These are phyloP conservation scores for Mesorhabditis spiculigera DNA, from an alignment of 2,888 invertebrate genomes.

Conservation along the genomic window DNA sequence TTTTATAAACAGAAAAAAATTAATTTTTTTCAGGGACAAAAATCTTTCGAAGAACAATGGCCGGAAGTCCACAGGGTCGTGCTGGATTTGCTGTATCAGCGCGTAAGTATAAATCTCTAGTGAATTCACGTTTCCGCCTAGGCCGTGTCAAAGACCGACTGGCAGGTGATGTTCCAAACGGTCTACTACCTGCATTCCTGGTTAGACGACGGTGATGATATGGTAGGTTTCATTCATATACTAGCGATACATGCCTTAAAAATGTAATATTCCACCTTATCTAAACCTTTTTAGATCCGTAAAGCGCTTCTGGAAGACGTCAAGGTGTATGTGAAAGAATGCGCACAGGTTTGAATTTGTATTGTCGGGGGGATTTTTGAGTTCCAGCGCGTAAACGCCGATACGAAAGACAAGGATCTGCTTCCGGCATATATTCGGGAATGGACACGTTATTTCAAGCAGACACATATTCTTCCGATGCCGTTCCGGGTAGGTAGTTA, in stretches of 20 bases:
- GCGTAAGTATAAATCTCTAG: slow-evolving; percentile 22
- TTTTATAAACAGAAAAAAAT: neutral
- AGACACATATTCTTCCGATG: slow-evolving; percentile 77
- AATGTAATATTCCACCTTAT: neutral
- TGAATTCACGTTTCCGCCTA: slow-evolving; percentile 62
- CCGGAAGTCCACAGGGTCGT: slow-evolving; percentile 89
- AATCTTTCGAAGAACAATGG: slow-evolving; percentile 85
- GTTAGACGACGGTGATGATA: slow-evolving; percentile 80
- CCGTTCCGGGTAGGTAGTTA: slow-evolving; percentile 44
- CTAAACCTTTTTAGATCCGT: slow-evolving; percentile 18
- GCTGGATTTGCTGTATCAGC: slow-evolving; percentile 82
- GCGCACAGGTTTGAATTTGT: slow-evolving; percentile 26
- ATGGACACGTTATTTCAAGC: slow-evolving; percentile 96
- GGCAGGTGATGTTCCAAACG: slow-evolving; percentile 71
- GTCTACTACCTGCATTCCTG: slow-evolving; percentile 93
- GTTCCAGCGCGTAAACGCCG: slow-evolving; percentile 74
- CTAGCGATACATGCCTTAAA: neutral
- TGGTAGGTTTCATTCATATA: neutral
- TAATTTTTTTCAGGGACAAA: neutral
- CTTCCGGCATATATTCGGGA: slow-evolving; percentile 93
- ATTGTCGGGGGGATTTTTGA: neutral
- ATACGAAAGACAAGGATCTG: slow-evolving; percentile 89
- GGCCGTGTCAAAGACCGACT: slow-evolving; percentile 85
- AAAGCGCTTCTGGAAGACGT: slow-evolving; percentile 33
- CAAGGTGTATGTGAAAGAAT: slow-evolving; percentile 34